Evolutionary conservation across 2,797 vertebrate species (phyloP).

Genomic region (Paratrypauchen microcephalus): DNA sequence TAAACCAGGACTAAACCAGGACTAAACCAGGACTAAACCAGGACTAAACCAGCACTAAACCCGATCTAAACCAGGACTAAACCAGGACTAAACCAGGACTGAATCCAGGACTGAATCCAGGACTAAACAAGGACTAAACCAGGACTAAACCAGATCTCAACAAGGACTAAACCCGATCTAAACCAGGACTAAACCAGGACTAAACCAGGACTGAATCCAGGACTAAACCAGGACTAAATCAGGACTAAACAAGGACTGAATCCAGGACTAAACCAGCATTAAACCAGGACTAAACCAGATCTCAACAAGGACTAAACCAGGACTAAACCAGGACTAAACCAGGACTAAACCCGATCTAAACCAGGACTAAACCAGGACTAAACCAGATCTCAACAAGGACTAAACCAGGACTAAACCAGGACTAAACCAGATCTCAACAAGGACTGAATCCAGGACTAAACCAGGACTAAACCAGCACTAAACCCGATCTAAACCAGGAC

Average conservation of each 20-base stretch:
- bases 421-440: too few species aligned
- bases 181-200: background rate
- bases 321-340: too few species aligned
- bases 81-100: background rate
- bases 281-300: slow-evolving; percentile 1
- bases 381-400: background rate
- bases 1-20: background rate
- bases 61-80: background rate
- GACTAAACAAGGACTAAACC: too few species aligned
- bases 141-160: background rate
- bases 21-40: slow-evolving; percentile 2
- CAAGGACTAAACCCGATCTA: background rate
- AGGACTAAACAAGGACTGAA: too few species aligned
- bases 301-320: background rate
- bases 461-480: background rate
- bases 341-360: too few species aligned
- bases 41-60: background rate
- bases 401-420: background rate
- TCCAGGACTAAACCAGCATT: too few species aligned
- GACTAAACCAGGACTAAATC: background rate
- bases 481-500: too few species aligned
- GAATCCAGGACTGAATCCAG: background rate
- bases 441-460: too few species aligned
- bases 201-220: background rate
- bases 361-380: too few species aligned